Evolutionary conservation across 2,113 vertebrate species (phyloP).

Genomic region (Hylia prasina): DNA sequence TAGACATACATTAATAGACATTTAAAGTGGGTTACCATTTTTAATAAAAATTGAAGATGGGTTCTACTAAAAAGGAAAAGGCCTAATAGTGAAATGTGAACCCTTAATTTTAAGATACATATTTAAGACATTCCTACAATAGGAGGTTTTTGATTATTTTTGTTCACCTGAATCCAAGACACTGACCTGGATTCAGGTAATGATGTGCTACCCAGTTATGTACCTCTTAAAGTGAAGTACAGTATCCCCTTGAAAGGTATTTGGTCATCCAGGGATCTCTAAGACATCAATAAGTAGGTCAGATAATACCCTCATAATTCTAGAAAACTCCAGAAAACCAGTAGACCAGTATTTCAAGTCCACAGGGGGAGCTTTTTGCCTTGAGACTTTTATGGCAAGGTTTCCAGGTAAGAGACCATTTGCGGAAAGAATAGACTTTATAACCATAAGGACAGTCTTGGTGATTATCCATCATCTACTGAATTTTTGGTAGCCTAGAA

Average conservation of each 20-base stretch:
- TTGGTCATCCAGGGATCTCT: background rate
- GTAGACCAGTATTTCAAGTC: background rate
- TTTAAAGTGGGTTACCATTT: constrained; percentile 63
- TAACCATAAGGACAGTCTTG: background rate
- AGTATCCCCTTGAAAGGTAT: background rate
- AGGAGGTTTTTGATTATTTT: background rate
- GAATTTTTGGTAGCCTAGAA: background rate
- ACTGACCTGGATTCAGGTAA: constrained; percentile 21
- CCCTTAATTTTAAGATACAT: constrained; percentile 53
- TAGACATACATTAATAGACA: constrained; percentile 61
- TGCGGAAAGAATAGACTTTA: background rate
- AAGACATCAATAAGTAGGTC: background rate
- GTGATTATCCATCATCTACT: background rate
- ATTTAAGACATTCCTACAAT: constrained; percentile 30
- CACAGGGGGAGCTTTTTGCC: background rate
- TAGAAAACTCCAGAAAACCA: background rate
- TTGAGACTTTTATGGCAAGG: background rate
- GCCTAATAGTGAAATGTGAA: constrained; percentile 39
- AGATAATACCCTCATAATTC: background rate
- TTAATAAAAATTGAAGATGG: constrained; percentile 59
- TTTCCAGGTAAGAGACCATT: background rate
- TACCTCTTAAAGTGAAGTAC: background rate
- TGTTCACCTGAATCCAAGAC: constrained; percentile 16
- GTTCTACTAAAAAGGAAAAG: constrained; percentile 54
- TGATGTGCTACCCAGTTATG: background rate